Base-by-base conservation (phyloP, 1,140 invertebrate species). In the Globodera ellingtonae region DNA sequence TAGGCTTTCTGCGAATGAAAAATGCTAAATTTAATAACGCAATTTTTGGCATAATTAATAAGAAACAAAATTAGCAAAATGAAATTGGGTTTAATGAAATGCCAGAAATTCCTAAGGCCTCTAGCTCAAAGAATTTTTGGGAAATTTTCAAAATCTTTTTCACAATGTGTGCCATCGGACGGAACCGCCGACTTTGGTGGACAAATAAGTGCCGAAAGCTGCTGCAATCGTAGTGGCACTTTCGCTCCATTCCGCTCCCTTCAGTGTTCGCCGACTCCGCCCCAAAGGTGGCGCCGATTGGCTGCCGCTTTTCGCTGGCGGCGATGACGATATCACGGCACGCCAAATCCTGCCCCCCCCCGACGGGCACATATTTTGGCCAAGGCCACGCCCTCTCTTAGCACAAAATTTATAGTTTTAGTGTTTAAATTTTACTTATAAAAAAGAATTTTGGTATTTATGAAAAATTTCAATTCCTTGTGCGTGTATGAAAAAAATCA, bases 261-360 rank as follows among this genome's bases (percentile, higher is more conserved):
- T 13, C 15, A 62, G 18, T 62, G 56, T 10, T 15, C 56, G 56
- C 56, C 56, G 56, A 62, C 56, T 62, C 56, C 56, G 56, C 56
- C 56, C 56, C 56, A 62, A 62, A 62, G 56, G 56, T 62, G 56
- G 56, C 56, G 56, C 56, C 56, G 56, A 62, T 62, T 62, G 56
- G 56, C 56, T 62, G 56, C 56, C 18, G 1, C 56, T 18, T 15
- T 62, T 18, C 15, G 56, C 13, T 18, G 56, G 56, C 56, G 13
- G 56, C 56, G 56, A 62, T 18, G 56, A 62, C 56, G 56, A 62
- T 62, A 62, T 62, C 56, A 62, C 56, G 56, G 56, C 56, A 62
- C 18, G 56, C 56, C 56, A 62, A 62, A 62, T 62, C 56, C 15
- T 52, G 50, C 50, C 50, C 6, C 18, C 56, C 56, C 56, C 13